Evolutionary conservation across 2,888 invertebrate genomes (phyloP).

Genomic region (Phlogophora meticulosa): DNA sequence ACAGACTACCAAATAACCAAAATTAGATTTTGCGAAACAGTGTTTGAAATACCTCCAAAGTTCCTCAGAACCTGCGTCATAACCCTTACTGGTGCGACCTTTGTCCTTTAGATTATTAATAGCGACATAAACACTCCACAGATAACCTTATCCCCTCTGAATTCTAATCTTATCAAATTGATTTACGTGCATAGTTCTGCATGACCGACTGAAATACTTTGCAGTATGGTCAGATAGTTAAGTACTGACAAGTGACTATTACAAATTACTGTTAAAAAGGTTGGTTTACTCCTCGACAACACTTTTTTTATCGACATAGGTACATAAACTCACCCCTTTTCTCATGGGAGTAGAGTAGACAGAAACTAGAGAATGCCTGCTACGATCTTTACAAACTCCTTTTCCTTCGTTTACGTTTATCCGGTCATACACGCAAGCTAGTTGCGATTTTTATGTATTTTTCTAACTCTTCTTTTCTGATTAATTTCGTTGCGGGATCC

Average conservation of each 20-base stretch:
- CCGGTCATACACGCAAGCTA: too few species aligned
- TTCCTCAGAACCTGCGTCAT: conserved; percentile 41
- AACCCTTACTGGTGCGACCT: conserved; percentile 44
- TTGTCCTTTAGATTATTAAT: conserved; percentile 40
- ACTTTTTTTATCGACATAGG: too few species aligned
- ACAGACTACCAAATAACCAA: conserved; percentile 19
- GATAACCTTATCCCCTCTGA: conserved; percentile 49
- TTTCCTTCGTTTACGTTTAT: too few species aligned
- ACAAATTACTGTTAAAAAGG: too few species aligned
- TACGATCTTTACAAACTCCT: too few species aligned
- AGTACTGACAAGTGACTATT: not conserved
- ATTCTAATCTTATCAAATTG: conserved; percentile 45
- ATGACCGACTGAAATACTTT: conserved; percentile 14
- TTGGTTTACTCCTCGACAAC: not conserved
- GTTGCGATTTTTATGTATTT: too few species aligned
- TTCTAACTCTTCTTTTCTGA: too few species aligned
- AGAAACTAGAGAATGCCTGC: too few species aligned
- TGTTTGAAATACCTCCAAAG: conserved; percentile 27
- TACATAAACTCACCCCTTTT: too few species aligned
- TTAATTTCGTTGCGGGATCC: too few species aligned
- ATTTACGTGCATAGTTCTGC: conserved; percentile 37
- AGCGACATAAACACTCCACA: conserved; percentile 29
- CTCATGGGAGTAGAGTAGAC: too few species aligned
- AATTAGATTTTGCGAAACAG: conserved; percentile 22
- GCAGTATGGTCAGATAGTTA: not conserved